Conservation (phyloP, 2,113 vertebrate genomes). For the Phycodurus eques region DNA sequence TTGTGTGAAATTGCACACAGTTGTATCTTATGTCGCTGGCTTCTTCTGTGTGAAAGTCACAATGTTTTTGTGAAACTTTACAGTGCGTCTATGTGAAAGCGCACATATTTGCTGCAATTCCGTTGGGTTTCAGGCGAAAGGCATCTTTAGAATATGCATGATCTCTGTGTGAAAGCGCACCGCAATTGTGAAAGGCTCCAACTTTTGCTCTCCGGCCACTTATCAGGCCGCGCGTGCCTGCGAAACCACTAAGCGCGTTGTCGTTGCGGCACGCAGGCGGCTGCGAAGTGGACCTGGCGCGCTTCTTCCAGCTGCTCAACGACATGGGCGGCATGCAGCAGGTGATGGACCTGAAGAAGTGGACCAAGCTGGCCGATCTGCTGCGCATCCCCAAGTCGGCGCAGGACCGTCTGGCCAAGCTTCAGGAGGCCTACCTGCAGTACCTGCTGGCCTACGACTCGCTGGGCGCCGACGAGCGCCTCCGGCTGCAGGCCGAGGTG, state of each 20-base stretch:
- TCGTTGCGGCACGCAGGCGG: slow-evolving; percentile 74
- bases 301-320: slow-evolving; percentile 96
- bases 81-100: too few species aligned
- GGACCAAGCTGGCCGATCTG: slow-evolving; percentile 96
- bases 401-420: slow-evolving; percentile 97
- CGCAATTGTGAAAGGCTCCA: too few species aligned
- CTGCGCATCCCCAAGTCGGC: slow-evolving; percentile 95
- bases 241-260: not conserved
- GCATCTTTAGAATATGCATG: too few species aligned
- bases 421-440: slow-evolving; percentile 98
- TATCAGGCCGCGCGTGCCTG: not conserved
- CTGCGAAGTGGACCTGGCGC: slow-evolving; percentile 97
- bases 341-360: slow-evolving; percentile 99
- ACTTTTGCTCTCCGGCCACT: too few species aligned
- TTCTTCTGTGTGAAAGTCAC: too few species aligned
- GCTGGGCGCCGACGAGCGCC: slow-evolving; percentile 86
- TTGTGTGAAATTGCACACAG: too few species aligned
- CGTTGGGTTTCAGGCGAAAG: too few species aligned
- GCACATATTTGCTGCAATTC: too few species aligned
- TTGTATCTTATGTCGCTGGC: too few species aligned
- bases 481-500: slow-evolving; percentile 84
- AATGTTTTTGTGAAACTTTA: too few species aligned
- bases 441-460: slow-evolving; percentile 98
- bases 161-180: too few species aligned
- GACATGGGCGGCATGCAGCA: slow-evolving; percentile 99